phyloP scores from a whole-genome alignment of 2,888 invertebrate species.

The Agriopis aurantiaria region DNA sequence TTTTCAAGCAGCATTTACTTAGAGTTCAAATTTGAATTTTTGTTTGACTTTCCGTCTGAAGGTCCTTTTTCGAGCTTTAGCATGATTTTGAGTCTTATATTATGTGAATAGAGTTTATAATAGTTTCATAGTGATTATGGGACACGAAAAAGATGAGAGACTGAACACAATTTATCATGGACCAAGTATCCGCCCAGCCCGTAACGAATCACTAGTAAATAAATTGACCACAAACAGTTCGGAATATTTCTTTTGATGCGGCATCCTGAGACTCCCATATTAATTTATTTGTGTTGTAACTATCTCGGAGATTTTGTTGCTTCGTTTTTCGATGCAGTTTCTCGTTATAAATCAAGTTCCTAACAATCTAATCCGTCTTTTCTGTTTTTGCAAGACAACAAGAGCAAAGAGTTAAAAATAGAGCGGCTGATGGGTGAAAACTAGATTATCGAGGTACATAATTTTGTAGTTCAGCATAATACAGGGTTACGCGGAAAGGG shows the following conservation, averaged over 20 bases:
- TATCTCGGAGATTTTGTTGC: slow-evolving; percentile 52
- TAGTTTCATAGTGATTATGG: slow-evolving; percentile 40
- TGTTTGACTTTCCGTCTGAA: slow-evolving; percentile 23
- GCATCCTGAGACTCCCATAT: slow-evolving; percentile 61
- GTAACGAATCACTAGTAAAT: slow-evolving; percentile 84
- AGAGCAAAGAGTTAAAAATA: background rate
- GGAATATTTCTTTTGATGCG: slow-evolving; percentile 73
- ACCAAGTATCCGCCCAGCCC: slow-evolving; percentile 83
- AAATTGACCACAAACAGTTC: slow-evolving; percentile 83
- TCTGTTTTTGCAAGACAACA: slow-evolving; percentile 1
- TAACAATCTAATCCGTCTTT: slow-evolving; percentile 34
- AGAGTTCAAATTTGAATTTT: slow-evolving; percentile 64
- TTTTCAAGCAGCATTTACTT: slow-evolving; percentile 46
- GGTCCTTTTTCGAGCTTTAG: slow-evolving; percentile 27
- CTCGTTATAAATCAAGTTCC: slow-evolving; percentile 45
- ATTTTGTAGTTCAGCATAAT: too few species aligned
- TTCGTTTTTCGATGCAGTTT: slow-evolving; percentile 51
- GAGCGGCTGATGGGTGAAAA: too few species aligned
- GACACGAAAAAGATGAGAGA: slow-evolving; percentile 71
- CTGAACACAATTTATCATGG: slow-evolving; percentile 81
- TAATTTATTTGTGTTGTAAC: slow-evolving; percentile 65
- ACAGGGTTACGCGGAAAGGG: too few species aligned
- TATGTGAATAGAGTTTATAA: slow-evolving; percentile 52
- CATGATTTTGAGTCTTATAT: slow-evolving; percentile 51
- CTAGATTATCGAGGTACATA: too few species aligned